These are phyloP conservation scores for Mormoops blainvillei DNA, from an alignment of 2,113 vertebrate species.

Conservation along the genomic window DNA sequence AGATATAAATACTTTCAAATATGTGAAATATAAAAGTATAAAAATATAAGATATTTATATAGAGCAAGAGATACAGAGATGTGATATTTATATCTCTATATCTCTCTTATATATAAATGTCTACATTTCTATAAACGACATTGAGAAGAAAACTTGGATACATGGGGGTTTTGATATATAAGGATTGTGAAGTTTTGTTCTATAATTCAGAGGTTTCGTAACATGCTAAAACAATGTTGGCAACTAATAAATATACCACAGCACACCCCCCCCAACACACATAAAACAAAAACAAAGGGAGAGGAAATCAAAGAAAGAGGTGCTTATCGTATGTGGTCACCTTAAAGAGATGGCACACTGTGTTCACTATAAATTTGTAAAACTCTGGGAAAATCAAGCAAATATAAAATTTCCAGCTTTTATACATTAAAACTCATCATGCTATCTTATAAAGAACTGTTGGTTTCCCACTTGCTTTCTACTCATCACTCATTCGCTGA, in stretches of 20 bases:
- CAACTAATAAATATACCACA: neutral
- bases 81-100: neutral
- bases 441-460: neutral
- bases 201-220: neutral
- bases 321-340: neutral
- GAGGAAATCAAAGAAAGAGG: neutral
- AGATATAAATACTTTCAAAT: neutral
- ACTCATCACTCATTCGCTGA: neutral
- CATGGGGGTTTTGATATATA: neutral
- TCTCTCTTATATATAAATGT: neutral
- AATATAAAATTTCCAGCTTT: neutral
- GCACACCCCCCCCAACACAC: neutral
- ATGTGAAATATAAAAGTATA: neutral
- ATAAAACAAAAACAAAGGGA: neutral
- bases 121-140: neutral
- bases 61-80: neutral
- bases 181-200: neutral
- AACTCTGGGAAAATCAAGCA: neutral
- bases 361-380: neutral
- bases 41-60: neutral
- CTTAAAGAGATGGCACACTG: neutral
- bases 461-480: neutral
- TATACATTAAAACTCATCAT: neutral
- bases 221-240: neutral
- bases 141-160: neutral